Conservation (phyloP, 2,113 vertebrate genomes). For the Mungos mungo region DNA sequence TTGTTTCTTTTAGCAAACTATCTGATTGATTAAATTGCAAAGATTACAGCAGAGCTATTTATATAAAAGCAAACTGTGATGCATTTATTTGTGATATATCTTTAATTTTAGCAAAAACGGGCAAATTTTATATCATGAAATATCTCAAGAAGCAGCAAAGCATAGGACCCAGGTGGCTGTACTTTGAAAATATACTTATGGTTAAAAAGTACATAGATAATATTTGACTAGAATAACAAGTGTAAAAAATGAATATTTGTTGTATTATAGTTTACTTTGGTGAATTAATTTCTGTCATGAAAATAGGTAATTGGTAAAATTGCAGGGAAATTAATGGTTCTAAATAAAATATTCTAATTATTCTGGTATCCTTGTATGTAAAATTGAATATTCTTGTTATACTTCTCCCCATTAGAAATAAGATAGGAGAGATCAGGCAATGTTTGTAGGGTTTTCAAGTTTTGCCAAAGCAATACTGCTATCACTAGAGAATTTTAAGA, state of each 20-base stretch:
- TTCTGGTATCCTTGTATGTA: background rate
- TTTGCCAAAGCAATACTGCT: background rate
- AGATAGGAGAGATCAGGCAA: background rate
- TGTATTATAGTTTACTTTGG: background rate
- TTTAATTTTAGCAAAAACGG: background rate
- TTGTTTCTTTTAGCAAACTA: background rate
- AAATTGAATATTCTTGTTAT: background rate
- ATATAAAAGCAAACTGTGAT: background rate
- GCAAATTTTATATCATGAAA: background rate
- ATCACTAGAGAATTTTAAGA: background rate
- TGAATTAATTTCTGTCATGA: background rate
- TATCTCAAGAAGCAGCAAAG: background rate
- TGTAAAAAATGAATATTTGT: background rate
- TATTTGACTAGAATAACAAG: background rate
- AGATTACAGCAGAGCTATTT: background rate
- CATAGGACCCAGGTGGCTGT: background rate
- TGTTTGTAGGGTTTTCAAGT: background rate
- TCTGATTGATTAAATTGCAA: background rate
- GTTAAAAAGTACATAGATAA: slow-evolving; percentile 40
- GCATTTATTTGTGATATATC: background rate
- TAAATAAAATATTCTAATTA: background rate
- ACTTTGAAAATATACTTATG: background rate
- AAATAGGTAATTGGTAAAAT: background rate
- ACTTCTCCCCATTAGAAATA: background rate
- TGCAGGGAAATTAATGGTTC: background rate